Percentiles rank a stretch among this genome's conserved stretches.
phyloP scores from a whole-genome alignment of 2,113 vertebrate species.

The Dendrocopos noguchii region DNA sequence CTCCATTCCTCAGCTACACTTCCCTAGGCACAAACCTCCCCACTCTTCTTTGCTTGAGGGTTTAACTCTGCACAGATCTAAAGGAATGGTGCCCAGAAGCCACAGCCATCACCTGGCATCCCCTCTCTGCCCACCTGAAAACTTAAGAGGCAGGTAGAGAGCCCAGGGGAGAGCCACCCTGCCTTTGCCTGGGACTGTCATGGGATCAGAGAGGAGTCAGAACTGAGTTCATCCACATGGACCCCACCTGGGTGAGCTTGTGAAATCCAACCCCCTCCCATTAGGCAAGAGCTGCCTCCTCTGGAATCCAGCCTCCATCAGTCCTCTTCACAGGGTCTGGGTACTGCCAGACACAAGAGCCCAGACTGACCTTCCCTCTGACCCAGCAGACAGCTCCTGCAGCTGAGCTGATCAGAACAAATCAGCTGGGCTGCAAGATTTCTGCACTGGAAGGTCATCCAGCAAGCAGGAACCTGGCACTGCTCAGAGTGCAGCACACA shows the following conservation, averaged over 20 bases:
- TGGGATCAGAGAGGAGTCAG: not conserved
- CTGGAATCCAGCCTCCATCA: not conserved
- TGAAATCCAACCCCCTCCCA: not conserved
- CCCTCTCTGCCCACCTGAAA: not conserved
- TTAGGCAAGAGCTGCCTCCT: not conserved
- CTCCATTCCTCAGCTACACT: not conserved
- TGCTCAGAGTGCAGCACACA: not conserved
- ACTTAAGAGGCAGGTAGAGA: not conserved
- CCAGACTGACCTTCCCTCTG: not conserved
- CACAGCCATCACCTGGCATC: not conserved
- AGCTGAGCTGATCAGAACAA: not conserved
- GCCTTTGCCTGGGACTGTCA: not conserved
- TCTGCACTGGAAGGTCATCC: not conserved
- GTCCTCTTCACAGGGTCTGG: not conserved
- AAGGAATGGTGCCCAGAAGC: not conserved
- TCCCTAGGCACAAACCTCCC: not conserved
- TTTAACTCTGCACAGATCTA: not conserved
- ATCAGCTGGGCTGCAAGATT: not conserved
- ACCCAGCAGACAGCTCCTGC: not conserved
- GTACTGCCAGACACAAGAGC: not conserved
- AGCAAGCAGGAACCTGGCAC: not conserved
- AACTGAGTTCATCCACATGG: not conserved
- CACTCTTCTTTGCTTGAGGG: not conserved
- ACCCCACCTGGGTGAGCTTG: not conserved
- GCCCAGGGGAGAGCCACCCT: not conserved